A percentile compares a stretch with the other conserved stretches of the same genome.
These are phyloP conservation scores for Psittacula echo DNA, from an alignment of 2,797 vertebrate species.

Conservation along the genomic window DNA sequence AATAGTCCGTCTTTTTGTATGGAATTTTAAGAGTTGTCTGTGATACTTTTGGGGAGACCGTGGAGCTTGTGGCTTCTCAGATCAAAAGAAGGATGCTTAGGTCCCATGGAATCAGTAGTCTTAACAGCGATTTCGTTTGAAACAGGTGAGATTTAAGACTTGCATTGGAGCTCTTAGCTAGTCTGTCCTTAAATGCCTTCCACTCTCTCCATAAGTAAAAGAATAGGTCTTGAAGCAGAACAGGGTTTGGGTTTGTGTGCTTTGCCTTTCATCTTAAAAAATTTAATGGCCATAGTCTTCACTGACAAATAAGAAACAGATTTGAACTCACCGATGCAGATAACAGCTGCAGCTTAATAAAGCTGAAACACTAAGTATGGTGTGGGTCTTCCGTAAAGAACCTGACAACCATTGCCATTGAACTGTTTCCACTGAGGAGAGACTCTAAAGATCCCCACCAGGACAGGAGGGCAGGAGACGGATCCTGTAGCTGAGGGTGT, in stretches of 20 bases:
- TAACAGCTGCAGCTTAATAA: not conserved
- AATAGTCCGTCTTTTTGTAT: not conserved
- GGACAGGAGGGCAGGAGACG: not conserved
- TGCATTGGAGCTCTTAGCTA: not conserved
- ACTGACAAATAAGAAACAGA: not conserved
- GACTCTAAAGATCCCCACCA: not conserved
- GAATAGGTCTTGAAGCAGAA: not conserved
- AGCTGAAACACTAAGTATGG: not conserved
- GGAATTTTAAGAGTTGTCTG: not conserved
- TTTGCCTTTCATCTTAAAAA: not conserved
- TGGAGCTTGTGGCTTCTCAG: not conserved
- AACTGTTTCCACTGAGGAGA: not conserved
- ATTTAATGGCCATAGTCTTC: not conserved
- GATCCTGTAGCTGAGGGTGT: not conserved
- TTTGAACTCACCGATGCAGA: not conserved
- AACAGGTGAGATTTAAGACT: not conserved
- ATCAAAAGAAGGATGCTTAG: not conserved
- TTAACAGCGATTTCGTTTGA: not conserved
- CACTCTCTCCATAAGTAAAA: not conserved
- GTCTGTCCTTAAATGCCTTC: not conserved
- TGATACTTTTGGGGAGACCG: not conserved
- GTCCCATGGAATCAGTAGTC: not conserved
- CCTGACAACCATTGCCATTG: fast-evolving
- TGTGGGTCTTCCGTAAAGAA: not conserved
- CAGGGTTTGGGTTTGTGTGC: not conserved